phyloP scores from a whole-genome alignment of 37 sponge, comb jelly and placozoan species.

The Oopsacas minuta region DNA sequence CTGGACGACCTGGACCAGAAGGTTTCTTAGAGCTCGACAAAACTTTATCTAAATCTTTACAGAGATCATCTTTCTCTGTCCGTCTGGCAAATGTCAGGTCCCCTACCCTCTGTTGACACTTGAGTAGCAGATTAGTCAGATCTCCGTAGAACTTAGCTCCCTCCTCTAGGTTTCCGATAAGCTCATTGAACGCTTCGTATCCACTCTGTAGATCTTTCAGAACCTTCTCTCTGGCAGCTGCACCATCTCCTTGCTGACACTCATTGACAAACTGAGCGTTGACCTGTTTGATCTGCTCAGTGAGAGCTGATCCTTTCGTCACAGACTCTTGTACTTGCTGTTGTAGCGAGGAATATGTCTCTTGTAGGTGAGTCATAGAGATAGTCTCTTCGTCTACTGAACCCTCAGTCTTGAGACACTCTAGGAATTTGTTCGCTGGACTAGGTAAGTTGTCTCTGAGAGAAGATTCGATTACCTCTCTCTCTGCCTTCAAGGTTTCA shows the following conservation, averaged over 20 bases:
- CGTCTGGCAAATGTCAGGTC: slow-evolving; percentile 80
- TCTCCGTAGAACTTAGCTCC: slow-evolving; percentile 90
- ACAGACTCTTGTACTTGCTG: slow-evolving; percentile 33
- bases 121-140: slow-evolving; percentile 72
- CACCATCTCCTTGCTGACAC: slow-evolving; percentile 25
- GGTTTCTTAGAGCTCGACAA: background rate
- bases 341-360: slow-evolving; percentile 50
- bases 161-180: slow-evolving; percentile 56
- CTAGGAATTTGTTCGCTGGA: slow-evolving; percentile 58
- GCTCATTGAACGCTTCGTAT: slow-evolving; percentile 70
- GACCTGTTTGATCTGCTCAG: slow-evolving; percentile 25
- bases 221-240: slow-evolving; percentile 47
- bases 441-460: slow-evolving; percentile 37
- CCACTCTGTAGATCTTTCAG: slow-evolving; percentile 59
- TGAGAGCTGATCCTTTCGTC: slow-evolving; percentile 25
- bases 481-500: slow-evolving; percentile 56
- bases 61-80: slow-evolving; percentile 84
- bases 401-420: slow-evolving; percentile 54
- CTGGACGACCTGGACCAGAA: background rate
- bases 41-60: slow-evolving; percentile 9
- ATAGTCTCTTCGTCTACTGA: slow-evolving; percentile 61
- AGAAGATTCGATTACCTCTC: slow-evolving; percentile 49
- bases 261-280: slow-evolving; percentile 30
- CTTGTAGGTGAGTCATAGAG: slow-evolving; percentile 48
- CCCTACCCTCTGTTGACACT: slow-evolving; percentile 64